Base-by-base conservation (phyloP, 2,797 vertebrate species). In the Aplochiton taeniatus region DNA sequence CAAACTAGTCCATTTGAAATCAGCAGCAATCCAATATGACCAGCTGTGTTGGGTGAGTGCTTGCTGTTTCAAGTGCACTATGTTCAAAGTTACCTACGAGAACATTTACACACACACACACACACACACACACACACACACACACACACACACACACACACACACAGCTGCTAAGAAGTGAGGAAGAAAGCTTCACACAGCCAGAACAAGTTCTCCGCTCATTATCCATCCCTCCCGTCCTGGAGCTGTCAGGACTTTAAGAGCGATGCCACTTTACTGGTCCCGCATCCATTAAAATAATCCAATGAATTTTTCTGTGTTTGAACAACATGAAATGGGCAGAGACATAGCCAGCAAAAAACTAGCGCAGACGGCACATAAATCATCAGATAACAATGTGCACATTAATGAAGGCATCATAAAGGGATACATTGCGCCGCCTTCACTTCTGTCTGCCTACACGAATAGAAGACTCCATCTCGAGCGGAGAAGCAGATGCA, bases 81-180 rank as follows among this genome's bases (percentile, higher is more conserved):
- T 51, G 19, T 13, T 58, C 10, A 19, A 14, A 53, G 48, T 49
- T 58, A 55, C 43, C 13, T 9, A 31, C 54, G 49, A 41, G 19
- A 31, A 41, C 31, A 31, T 31, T 6, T 31, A 2, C 31, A 20
- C 18, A 42, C 12, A 16, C n/a, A 11, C n/a, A 8, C 58, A 48
- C 59, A 48, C 19, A 8, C 16, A 12, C 58, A 19, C 9, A 56
- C 66, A 49, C 44, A 55, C 13, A 48, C 4, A 14, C 19, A 55
- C 19, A 63, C 44, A 52, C 42, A 31, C 5, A 11, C 48, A 17
- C 16, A 54, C 62, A 46, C 56, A 66, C 63, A 58, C 41, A 62
- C 56, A 54, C n/a, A 63, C 41, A 53, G 19, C 41, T 1, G 17
- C 62, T 45, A 31, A 55, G n/a, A 11, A 12, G 11, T 18, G 18